These are phyloP conservation scores for Sebastes matsubarae DNA, from an alignment of 2,797 vertebrate species.

Conservation along the genomic window DNA sequence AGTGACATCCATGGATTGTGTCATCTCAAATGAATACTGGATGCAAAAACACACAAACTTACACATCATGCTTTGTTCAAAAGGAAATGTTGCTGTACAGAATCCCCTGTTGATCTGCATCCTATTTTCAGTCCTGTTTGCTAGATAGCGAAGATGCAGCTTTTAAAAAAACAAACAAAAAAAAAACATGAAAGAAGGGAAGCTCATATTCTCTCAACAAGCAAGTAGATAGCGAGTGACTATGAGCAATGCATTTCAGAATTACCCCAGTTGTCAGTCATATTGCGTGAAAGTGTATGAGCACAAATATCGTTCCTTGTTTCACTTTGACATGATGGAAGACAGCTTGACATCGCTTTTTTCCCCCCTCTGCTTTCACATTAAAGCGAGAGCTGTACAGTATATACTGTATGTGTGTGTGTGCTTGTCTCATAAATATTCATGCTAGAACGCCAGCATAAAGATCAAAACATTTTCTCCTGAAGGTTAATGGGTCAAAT, in stretches of 20 bases:
- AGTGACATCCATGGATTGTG: slow-evolving; percentile 23
- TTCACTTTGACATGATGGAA: slow-evolving; percentile 40
- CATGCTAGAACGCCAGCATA: slow-evolving; percentile 46
- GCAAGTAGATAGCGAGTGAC: slow-evolving; percentile 19
- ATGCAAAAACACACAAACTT: slow-evolving; percentile 5
- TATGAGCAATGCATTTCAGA: slow-evolving; percentile 16
- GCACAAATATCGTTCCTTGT: slow-evolving; percentile 5
- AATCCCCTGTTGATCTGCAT: slow-evolving; percentile 35
- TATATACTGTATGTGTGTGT: neutral
- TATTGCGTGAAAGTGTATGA: neutral
- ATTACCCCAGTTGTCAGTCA: slow-evolving; percentile 37
- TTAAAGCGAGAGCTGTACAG: neutral
- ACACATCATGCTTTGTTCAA: neutral
- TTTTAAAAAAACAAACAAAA: neutral
- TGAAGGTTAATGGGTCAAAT: slow-evolving; percentile 83
- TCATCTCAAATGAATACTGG: slow-evolving; percentile 26
- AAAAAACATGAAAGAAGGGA: slow-evolving; percentile 32
- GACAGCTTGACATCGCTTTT: neutral
- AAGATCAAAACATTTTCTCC: slow-evolving; percentile 67
- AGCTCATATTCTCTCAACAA: slow-evolving; percentile 7
- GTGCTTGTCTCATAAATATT: slow-evolving; percentile 59
- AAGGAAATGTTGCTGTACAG: neutral
- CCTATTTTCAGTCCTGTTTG: slow-evolving; percentile 30
- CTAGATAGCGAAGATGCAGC: slow-evolving; percentile 1
- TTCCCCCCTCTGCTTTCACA: neutral